These are phyloP conservation scores for Chromobotia macracanthus DNA, from an alignment of 2,797 vertebrate genomes.

Conservation along the genomic window DNA sequence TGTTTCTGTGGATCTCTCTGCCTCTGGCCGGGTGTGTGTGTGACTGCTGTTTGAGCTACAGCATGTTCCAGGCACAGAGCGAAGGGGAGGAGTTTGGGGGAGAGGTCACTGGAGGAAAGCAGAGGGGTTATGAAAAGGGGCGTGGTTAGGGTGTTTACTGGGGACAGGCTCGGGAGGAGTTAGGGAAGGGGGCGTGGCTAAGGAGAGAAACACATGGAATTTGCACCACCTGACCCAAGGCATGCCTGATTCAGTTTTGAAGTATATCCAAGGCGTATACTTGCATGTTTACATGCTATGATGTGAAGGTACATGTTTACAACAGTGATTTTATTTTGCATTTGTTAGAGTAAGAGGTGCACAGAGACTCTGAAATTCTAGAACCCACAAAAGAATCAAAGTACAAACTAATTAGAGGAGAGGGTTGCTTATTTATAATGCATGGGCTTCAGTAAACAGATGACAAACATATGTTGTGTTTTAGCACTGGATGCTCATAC, in stretches of 20 bases:
- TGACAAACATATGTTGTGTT: too few relatives aligned
- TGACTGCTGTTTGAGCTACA: constrained; percentile 55
- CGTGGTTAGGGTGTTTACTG: constrained; percentile 19
- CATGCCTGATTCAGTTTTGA: constrained; percentile 51
- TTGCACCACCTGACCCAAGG: constrained; percentile 42
- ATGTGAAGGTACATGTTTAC: constrained; percentile 18
- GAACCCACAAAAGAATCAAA: constrained; percentile 25
- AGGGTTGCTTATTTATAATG: too few relatives aligned
- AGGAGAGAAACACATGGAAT: constrained; percentile 64
- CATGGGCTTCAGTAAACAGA: too few relatives aligned
- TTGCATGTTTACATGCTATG: neutral
- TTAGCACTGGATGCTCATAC: too few relatives aligned
- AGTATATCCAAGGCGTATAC: neutral
- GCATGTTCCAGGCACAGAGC: constrained; percentile 68
- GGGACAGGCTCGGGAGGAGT: constrained; percentile 17
- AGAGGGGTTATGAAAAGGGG: constrained; percentile 16
- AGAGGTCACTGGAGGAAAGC: constrained; percentile 35
- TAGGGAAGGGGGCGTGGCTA: constrained; percentile 57
- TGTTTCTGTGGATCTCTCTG: constrained; percentile 58
- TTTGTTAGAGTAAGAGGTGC: neutral
- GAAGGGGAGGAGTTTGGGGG: constrained; percentile 49
- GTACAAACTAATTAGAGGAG: neutral
- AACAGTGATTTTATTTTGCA: constrained; percentile 5
- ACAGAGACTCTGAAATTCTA: too few relatives aligned
- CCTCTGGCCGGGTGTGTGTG: constrained; percentile 31